Percentiles rank a stretch among this genome's conserved stretches.
Conservation (phyloP, 2,888 invertebrate genomes). For the Chloromyia formosa region DNA sequence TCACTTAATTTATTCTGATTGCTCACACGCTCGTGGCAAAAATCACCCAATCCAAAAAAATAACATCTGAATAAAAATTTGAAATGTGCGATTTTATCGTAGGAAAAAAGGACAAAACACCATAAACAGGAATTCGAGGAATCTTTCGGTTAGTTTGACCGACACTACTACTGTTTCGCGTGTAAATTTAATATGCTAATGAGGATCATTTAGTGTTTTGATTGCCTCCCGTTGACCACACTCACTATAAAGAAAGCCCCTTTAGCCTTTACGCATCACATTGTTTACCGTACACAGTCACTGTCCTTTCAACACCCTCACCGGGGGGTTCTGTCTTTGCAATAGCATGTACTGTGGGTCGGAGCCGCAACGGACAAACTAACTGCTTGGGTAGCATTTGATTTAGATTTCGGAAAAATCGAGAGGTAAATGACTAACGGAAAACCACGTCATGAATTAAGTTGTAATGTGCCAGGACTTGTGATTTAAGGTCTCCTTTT, state of each 20-base stretch:
- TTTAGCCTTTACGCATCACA: slow-evolving; percentile 29
- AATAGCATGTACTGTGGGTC: no score
- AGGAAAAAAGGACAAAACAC: slow-evolving; percentile 21
- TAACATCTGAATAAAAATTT: not conserved
- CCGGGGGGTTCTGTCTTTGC: not conserved
- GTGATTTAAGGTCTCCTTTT: slow-evolving; percentile 17
- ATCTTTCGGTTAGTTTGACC: not conserved
- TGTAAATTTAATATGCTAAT: slow-evolving; percentile 40
- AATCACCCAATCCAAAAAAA: no score
- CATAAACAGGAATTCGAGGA: not conserved
- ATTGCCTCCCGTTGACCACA: not conserved
- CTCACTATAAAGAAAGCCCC: not conserved
- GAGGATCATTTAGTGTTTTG: slow-evolving; percentile 16
- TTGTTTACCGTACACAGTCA: slow-evolving; percentile 31
- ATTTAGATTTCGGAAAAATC: not conserved
- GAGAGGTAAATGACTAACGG: slow-evolving; percentile 19
- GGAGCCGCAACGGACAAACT: no score
- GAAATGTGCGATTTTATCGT: slow-evolving; percentile 31
- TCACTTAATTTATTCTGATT: slow-evolving; percentile 42
- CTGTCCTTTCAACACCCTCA: slow-evolving; percentile 11
- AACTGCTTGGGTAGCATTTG: not conserved
- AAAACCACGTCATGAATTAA: slow-evolving; percentile 40
- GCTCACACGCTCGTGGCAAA: slow-evolving; percentile 22
- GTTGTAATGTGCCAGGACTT: slow-evolving; percentile 24
- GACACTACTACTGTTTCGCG: slow-evolving; percentile 4